A percentile compares a stretch with the other conserved stretches of the same genome.
Conservation (phyloP, 2,888 invertebrate species). For the Spodoptera exigua region DNA sequence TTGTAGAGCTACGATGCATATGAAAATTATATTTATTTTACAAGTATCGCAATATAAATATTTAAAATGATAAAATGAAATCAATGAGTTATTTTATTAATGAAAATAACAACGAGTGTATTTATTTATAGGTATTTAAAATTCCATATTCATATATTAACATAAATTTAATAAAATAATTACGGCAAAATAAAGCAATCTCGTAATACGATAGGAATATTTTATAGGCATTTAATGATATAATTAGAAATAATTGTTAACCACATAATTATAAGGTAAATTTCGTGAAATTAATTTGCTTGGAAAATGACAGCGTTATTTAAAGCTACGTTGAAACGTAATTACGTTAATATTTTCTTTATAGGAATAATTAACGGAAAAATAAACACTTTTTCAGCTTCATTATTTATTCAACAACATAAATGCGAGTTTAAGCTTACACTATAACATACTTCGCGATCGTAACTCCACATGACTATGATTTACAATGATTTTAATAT, state of each 20-base stretch:
- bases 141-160: too few species aligned
- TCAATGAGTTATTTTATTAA: neutral
- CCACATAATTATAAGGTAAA: too few species aligned
- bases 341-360: neutral
- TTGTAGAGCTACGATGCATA: conserved; percentile 41
- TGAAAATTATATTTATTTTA: neutral
- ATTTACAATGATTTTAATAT: conserved; percentile 62
- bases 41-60: too few species aligned
- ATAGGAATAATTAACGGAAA: neutral
- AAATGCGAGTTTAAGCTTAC: conserved; percentile 54
- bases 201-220: too few species aligned
- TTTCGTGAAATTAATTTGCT: too few species aligned
- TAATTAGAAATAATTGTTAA: too few species aligned
- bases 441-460: conserved; percentile 49
- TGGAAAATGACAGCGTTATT: too few species aligned
- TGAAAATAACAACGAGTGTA: neutral
- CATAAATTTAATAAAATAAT: too few species aligned
- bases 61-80: too few species aligned
- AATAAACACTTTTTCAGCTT: conserved; percentile 48
- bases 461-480: conserved; percentile 64
- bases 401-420: conserved; percentile 61
- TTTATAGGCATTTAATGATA: too few species aligned
- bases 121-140: too few species aligned
- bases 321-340: neutral
- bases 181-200: neutral